Evolutionary conservation across 2,888 invertebrate genomes (phyloP).

Genomic region (Steromphala cineraria): DNA sequence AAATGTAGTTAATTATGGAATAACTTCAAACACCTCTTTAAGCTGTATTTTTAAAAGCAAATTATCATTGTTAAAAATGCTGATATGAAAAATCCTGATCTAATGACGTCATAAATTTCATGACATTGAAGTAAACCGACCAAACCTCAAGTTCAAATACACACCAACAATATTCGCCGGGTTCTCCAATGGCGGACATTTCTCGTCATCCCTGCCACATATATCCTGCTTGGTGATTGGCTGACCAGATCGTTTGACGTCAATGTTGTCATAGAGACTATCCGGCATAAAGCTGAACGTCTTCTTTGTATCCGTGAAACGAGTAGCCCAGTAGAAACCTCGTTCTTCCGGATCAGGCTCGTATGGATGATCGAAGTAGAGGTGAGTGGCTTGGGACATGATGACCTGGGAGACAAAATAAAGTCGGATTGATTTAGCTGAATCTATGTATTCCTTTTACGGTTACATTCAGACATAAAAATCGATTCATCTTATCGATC

Average conservation of each 20-base stretch:
- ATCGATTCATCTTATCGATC: no score
- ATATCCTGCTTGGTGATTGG: conserved; percentile 37
- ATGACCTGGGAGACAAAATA: conserved; percentile 41
- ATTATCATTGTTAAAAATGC: no score
- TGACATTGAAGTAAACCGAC: no score
- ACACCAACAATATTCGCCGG: conserved; percentile 67
- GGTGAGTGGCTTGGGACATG: conserved; percentile 53
- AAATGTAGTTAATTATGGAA: no score
- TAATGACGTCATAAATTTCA: no score
- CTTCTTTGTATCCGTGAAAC: conserved; percentile 50
- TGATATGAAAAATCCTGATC: no score
- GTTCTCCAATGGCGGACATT: conserved; percentile 50
- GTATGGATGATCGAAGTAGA: conserved; percentile 64
- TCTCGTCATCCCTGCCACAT: conserved; percentile 44
- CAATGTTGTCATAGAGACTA: conserved; percentile 50
- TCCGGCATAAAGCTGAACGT: conserved; percentile 50
- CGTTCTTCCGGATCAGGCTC: conserved; percentile 63
- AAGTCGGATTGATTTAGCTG: background rate
- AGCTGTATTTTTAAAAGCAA: no score
- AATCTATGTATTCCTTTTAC: no score
- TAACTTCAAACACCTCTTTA: no score
- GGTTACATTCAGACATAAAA: no score
- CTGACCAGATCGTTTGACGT: conserved; percentile 28
- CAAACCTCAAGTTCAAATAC: background rate
- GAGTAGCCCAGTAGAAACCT: conserved; percentile 63